Percentiles rank a stretch among this genome's conserved stretches.
Evolutionary conservation across 2,113 vertebrate genomes (phyloP).

Genomic region (Triplophysa rosa): DNA sequence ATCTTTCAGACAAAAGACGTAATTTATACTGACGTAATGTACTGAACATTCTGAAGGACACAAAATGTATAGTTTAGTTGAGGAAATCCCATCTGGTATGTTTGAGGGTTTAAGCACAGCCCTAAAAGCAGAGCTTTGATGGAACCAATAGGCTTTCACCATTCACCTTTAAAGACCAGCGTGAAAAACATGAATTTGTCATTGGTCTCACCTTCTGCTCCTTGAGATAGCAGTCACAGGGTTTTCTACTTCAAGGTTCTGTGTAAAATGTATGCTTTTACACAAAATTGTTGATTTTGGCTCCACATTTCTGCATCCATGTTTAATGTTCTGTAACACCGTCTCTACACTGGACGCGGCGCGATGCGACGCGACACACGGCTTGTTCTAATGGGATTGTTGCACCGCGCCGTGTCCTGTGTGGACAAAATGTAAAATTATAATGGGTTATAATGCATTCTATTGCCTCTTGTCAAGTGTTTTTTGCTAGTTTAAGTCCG

Average conservation of each 20-base stretch:
- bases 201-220: slow-evolving; percentile 21
- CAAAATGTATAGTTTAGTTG: not conserved
- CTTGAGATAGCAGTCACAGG: slow-evolving; percentile 18
- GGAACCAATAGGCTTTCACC: slow-evolving; percentile 12
- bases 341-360: too few relatives aligned
- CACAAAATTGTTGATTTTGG: too few relatives aligned
- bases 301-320: not conserved
- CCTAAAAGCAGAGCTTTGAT: not conserved
- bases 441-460: too few relatives aligned
- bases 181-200: not conserved
- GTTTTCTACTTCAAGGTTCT: not conserved
- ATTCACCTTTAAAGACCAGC: not conserved
- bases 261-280: too few relatives aligned
- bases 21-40: not conserved
- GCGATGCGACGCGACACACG: too few relatives aligned
- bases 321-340: not conserved
- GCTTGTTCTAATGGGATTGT: too few relatives aligned
- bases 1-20: not conserved
- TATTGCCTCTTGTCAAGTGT: too few relatives aligned
- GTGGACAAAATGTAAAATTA: too few relatives aligned
- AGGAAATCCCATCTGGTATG: slow-evolving; percentile 6
- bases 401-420: too few relatives aligned
- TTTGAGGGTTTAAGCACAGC: not conserved
- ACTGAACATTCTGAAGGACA: slow-evolving; percentile 13
- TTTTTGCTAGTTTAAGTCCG: too few relatives aligned